Conservation (phyloP, 2,888 invertebrate species). For the Nezara viridula region DNA sequence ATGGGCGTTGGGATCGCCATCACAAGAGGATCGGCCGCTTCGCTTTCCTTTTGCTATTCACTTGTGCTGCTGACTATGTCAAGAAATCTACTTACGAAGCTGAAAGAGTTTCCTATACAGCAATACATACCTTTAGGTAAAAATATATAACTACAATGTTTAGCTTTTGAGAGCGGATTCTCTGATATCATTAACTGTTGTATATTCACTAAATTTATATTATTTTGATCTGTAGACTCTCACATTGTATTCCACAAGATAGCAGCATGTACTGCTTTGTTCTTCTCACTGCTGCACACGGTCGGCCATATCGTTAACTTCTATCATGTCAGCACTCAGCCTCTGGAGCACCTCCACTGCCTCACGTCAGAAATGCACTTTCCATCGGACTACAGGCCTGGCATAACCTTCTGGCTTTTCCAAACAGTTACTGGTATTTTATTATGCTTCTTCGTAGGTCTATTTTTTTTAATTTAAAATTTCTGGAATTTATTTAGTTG, state of each 20-base stretch:
- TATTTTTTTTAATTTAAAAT: no score
- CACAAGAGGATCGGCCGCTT: constrained; percentile 93
- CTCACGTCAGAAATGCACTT: constrained; percentile 95
- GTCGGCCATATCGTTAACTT: constrained; percentile 97
- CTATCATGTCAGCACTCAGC: constrained; percentile 96
- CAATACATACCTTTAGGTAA: constrained; percentile 73
- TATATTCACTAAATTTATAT: neutral
- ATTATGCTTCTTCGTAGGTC: no score
- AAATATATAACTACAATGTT: neutral
- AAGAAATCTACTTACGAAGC: constrained; percentile 88
- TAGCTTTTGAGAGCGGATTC: no score
- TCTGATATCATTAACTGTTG: no score
- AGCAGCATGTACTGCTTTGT: constrained; percentile 92
- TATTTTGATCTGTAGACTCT: constrained; percentile 75
- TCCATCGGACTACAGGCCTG: constrained; percentile 93
- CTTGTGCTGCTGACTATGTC: constrained; percentile 94
- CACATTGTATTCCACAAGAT: constrained; percentile 98
- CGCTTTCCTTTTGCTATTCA: constrained; percentile 94
- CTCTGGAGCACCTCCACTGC: constrained; percentile 91
- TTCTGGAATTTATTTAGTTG: no score
- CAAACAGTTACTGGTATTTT: constrained; percentile 89
- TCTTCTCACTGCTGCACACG: constrained; percentile 93
- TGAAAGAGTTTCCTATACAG: constrained; percentile 78
- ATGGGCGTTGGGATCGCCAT: constrained; percentile 98
- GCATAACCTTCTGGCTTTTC: constrained; percentile 95